Evolutionary conservation across 53 echinoderm and acorn worm species (phyloP), one percentile per base, ranked within the genome.

Genomic region (Temnopleurus reevesii): DNA sequence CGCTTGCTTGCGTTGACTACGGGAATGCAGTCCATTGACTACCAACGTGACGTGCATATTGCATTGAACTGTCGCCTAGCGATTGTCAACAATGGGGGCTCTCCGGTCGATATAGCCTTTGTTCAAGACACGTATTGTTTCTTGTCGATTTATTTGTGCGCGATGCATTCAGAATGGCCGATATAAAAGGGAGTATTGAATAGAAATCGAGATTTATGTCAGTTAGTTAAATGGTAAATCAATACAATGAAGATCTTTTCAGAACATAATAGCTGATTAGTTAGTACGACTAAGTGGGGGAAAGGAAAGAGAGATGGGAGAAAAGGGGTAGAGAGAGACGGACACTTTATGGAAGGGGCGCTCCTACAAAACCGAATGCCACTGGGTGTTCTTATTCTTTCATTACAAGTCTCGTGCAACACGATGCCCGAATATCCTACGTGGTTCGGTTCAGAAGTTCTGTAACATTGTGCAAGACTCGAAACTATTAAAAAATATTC

Each of bases 41-140:
- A 79, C 79, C 49, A 18, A 21, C 27, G 35, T 79, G 71, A 79
- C 79, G 49, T 49, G 30, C 25, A n/a, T 3, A 13, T 6, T 28
- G 46, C 51, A 79, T 79, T 47, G 25, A 76, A 31, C 21, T 35
- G 83, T 83, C 83, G 83, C 83, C 36, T 33, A 56, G 83, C 83
- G 56, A 83, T 83, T 83, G 83, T 83, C 83, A 83, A 83, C 83
- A 83, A 83, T 29, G 25, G n/a, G n/a, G n/a, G n/a, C n/a, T n/a
- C 79, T 4, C 10, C 28, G 12, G 27, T 77, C 79, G 79, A 79
- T 79, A 71, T 49, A 49, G 79, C 46, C 79, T 79, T 79, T 79
- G 49, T 79, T 8, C 79, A 71, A 71, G 71, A 38, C 71, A 2
- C 35, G n/a, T 13, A 41, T 71, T 71, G 71, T 71, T 71, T 3